Conservation (phyloP, 2,888 invertebrate genomes). For the Ischnus inquisitorius region DNA sequence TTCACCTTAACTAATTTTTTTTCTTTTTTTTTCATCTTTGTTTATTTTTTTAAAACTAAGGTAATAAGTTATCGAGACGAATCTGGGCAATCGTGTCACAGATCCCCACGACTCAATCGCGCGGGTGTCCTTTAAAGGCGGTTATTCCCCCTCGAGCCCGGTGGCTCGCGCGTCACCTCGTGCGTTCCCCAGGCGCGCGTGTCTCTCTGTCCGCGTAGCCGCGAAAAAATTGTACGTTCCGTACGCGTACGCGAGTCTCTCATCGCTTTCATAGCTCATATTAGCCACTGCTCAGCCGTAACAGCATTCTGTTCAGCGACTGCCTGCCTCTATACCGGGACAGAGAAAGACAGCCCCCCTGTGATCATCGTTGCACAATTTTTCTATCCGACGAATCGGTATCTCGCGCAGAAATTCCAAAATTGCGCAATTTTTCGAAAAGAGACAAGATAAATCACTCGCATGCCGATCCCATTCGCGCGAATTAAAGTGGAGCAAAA, state of each 20-base stretch:
- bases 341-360: no score
- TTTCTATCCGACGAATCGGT: constrained; percentile 6
- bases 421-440: constrained; percentile 9
- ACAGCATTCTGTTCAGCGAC: constrained; percentile 47
- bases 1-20: no score
- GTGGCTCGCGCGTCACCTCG: constrained; percentile 24
- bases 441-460: background rate
- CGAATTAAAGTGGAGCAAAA: background rate
- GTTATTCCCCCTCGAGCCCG: constrained; percentile 48
- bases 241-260: constrained; percentile 46
- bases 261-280: constrained; percentile 33
- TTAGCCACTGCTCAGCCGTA: constrained; percentile 42
- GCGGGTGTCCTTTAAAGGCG: constrained; percentile 62
- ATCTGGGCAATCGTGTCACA: constrained; percentile 64
- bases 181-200: constrained; percentile 12
- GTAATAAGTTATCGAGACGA: constrained; percentile 49
- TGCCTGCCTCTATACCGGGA: constrained; percentile 1
- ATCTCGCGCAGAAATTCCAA: background rate
- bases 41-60: constrained; percentile 32
- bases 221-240: constrained; percentile 61
- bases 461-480: background rate
- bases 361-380: constrained; percentile 52
- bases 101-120: constrained; percentile 54
- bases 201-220: background rate
- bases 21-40: background rate